Evolutionary conservation across 2,797 vertebrate genomes (phyloP), one percentile per base, ranked within the genome.

Genomic region (Artibeus jamaicensis): DNA sequence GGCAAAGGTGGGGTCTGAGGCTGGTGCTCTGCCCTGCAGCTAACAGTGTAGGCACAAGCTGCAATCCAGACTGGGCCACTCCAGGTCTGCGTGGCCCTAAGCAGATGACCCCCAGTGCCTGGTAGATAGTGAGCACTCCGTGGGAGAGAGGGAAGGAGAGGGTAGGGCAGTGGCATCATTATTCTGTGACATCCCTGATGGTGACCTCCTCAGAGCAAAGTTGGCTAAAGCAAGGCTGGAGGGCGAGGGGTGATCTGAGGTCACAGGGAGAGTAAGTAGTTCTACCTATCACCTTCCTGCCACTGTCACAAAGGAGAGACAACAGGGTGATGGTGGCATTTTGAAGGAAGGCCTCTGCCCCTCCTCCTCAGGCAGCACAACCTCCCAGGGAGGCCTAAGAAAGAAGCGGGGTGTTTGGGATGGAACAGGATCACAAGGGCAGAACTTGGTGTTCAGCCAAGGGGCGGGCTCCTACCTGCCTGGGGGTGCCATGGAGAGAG

Each of bases 401-500:
- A 68, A 39, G 46, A 39, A 29, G 1, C 4, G 34, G 81, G 48
- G 16, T 37, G 9, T 19, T 22, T 2, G 1, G 55, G 65, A 82
- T 70, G 83, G 71, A 59, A 79, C 34, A 67, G 39, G 65, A 67
- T 42, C 22, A 21, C 62, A 32, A 48, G n/a, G 55, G 59, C 1
- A 3, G 82, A 19, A 19, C 86, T 29, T 79, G 65, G 77, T 42
- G 24, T 5, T 6, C 22, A 21, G 96, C 87, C 90, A 73, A 78
- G 53, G 76, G 82, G 46, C 5, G 2, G 59, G 89, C 10, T 22
- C 82, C 87, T 50, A 57, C 87, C 93, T 67, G 82, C 46, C 82
- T 59, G 8, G 37, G 85, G 42, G 67, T 19, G 44, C 48, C 3
- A n/a, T 39, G 39, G 1, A 18, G 3, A 1, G 62, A 3, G 32